Percentiles rank a stretch among this genome's conserved stretches.
These are phyloP conservation scores for Phymanthus crucifer DNA, from an alignment of 92 coral and sea anemone species.

Conservation along the genomic window DNA sequence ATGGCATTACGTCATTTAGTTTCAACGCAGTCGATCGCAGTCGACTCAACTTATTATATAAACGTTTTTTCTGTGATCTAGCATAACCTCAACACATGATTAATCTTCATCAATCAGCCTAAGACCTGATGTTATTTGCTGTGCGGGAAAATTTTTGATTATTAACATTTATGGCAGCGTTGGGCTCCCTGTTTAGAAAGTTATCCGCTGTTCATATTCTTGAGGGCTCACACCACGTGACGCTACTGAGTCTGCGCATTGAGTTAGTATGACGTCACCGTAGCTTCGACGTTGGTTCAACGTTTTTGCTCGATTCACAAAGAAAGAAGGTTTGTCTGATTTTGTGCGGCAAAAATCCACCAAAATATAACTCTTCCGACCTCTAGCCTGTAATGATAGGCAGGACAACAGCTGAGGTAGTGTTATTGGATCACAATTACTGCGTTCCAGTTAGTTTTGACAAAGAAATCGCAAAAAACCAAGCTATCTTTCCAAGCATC, in stretches of 20 bases:
- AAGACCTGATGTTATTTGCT: too few species aligned
- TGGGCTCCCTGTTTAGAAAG: background rate
- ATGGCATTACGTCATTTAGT: too few species aligned
- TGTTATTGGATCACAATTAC: conserved; percentile 80
- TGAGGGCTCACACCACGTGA: conserved; percentile 27
- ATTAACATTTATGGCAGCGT: too few species aligned
- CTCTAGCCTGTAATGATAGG: conserved; percentile 27
- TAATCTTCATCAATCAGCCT: too few species aligned
- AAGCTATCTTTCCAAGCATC: background rate
- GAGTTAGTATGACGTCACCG: conserved; percentile 49
- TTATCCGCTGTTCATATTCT: background rate
- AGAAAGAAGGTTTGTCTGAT: background rate
- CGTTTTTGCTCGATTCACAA: conserved; percentile 33
- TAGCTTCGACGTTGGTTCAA: conserved; percentile 51
- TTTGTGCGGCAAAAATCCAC: background rate
- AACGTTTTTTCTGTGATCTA: too few species aligned
- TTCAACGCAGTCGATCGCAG: too few species aligned
- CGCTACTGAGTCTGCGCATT: conserved; percentile 56
- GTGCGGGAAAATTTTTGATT: too few species aligned
- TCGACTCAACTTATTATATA: too few species aligned
- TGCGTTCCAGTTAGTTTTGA: conserved; percentile 37
- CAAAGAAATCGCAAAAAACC: background rate
- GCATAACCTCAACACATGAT: too few species aligned
- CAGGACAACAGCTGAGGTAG: conserved; percentile 9
- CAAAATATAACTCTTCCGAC: background rate